Evolutionary conservation across 2,888 invertebrate genomes (phyloP), one percentile per base, ranked within the genome.

Genomic region (Synergus umbraculus): DNA sequence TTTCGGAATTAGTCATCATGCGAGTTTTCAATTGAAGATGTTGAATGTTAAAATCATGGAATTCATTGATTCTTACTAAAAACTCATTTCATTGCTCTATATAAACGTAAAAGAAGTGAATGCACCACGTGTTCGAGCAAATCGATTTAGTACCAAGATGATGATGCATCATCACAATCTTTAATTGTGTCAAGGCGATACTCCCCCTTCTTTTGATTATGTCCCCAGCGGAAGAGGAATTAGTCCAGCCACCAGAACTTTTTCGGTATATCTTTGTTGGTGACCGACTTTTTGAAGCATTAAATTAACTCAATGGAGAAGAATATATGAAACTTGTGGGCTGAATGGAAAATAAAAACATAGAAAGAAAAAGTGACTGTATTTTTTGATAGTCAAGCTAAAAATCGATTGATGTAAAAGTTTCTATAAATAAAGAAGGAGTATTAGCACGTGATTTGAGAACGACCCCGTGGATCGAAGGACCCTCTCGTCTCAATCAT

Each of bases 361-460:
- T 22, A n/a, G 7, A 5, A 12, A 15, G n/a, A 65, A n/a, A 15
- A 65, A 41, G 7, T 15, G 12, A 22, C 37, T 64, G 29, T 64
- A 3, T 29, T 29, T 22, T 13, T 3, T 29, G 3, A 29, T 29
- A 29, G 12, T 67, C 4, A 13, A 66, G 9, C 43, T 18, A 22
- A 18, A 46, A 69, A 54, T 37, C 54, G n/a, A 73, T 37, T 1
- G 54, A 54, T 8, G 41, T 8, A 54, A 46, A 49, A 54, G 73
- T 54, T 73, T 73, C 37, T 54, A 44, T 15, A 9, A 73, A 37
- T 29, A 73, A 54, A 69, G 37, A 73, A n/a, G 37, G 15, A 22
- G 54, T 81, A 86, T 87, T 87, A 88, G 85, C 84, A 85, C 83
- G 83, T 81, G 85, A 87, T 88, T 85, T 79, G 78, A 81, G 76